Conservation (phyloP, 2,797 vertebrate species). For the Bovichtus variegatus region DNA sequence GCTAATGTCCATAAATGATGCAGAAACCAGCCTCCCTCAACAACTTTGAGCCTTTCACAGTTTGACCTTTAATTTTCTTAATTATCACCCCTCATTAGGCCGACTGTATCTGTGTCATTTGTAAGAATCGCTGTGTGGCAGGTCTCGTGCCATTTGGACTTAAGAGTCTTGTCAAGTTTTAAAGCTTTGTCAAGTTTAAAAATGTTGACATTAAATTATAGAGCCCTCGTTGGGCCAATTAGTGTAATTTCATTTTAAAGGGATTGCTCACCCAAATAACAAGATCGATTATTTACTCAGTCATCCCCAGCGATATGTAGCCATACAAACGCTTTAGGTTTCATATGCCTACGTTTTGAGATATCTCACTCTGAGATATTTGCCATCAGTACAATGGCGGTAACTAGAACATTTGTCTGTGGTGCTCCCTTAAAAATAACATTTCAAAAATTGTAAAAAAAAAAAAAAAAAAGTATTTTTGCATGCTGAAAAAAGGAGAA, state of each 20-base stretch:
- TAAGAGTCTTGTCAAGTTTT: conserved; percentile 30
- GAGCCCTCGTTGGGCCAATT: conserved; percentile 26
- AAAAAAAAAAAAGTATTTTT: neutral
- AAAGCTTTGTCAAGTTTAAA: conserved; percentile 14
- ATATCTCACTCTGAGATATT: neutral
- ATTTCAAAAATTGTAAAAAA: neutral
- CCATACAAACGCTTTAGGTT: neutral
- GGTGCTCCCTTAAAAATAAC: neutral
- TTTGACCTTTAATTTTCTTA: conserved; percentile 67
- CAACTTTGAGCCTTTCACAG: conserved; percentile 7
- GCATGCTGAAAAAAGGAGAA: neutral
- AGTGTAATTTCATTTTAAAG: conserved; percentile 32
- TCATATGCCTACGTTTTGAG: neutral
- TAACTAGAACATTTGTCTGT: neutral
- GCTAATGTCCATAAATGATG: neutral
- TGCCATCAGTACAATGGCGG: neutral
- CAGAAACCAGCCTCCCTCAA: neutral
- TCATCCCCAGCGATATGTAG: neutral
- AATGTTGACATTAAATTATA: conserved; percentile 64
- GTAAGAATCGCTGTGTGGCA: conserved; percentile 21
- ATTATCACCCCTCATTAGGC: conserved; percentile 54
- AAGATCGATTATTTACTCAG: neutral
- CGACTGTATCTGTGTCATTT: conserved; percentile 37
- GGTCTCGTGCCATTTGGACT: conserved; percentile 36
- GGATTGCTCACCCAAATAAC: conserved; percentile 5